Evolutionary conservation across 2,888 invertebrate species (phyloP).

Genomic region (Fabriciana adippe): DNA sequence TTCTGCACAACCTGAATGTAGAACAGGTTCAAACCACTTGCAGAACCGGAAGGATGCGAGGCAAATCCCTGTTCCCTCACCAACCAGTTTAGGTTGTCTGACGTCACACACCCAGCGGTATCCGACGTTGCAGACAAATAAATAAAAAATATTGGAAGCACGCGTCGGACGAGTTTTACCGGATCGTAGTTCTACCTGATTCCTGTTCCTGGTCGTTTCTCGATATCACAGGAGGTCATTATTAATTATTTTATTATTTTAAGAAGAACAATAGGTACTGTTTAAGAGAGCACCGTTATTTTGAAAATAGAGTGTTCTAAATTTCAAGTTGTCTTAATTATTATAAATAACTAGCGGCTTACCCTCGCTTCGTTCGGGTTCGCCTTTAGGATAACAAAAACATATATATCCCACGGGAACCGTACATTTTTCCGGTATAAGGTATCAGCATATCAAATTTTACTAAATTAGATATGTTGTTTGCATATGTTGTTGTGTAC

Average conservation of each 20-base stretch:
- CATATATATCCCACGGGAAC: too few species aligned
- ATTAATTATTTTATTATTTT: conserved; percentile 51
- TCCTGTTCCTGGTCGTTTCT: conserved; percentile 79
- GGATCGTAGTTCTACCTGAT: conserved; percentile 82
- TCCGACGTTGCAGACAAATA: conserved; percentile 81
- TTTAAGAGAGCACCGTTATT: neutral
- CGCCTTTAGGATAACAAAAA: too few species aligned
- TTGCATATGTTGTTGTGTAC: too few species aligned
- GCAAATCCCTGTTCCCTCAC: conserved; percentile 82
- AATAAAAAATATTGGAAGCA: conserved; percentile 83
- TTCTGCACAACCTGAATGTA: conserved; percentile 74
- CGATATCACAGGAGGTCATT: conserved; percentile 61
- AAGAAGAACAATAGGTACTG: neutral
- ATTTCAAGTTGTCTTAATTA: conserved; percentile 14
- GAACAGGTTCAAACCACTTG: conserved; percentile 79
- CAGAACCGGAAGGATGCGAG: conserved; percentile 82
- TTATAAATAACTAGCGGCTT: neutral
- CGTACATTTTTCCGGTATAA: too few species aligned
- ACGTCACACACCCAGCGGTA: conserved; percentile 82
- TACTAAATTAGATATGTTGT: too few species aligned
- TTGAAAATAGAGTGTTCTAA: neutral
- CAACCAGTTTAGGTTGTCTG: conserved; percentile 82
- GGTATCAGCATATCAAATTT: too few species aligned
- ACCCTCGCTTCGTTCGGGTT: too few species aligned
- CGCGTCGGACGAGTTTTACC: conserved; percentile 81